Evolutionary conservation across 2,113 vertebrate species (phyloP), one percentile per base, ranked within the genome.

Genomic region (Entosphenus tridentatus): DNA sequence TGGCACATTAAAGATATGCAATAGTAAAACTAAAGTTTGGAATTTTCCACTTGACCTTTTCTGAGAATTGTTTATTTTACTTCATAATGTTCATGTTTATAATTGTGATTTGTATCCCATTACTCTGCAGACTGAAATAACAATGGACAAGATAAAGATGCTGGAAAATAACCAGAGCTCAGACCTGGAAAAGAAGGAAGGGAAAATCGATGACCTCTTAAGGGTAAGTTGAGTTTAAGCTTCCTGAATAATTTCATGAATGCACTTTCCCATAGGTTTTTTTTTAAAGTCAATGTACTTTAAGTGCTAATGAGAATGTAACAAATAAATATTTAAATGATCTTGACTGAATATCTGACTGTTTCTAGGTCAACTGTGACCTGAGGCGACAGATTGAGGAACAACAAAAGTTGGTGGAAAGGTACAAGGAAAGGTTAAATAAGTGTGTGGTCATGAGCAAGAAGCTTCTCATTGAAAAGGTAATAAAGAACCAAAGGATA

Each of bases 361-460:
- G 39, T 39, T 39, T 39, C 14, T 72, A 98, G 92, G 86, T 86
- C 65, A 98, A 98, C 78, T 98, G 93, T 73, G 92, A 98, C 76
- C 81, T 97, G 74, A 86, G 93, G 73, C 81, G 91, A 72, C 93
- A 98, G 78, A 90, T 98, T 72, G 92, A 97, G n/a, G 93, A 98
- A 72, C 92, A 98, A 76, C 92, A 98, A 71, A 89, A 89, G 79
- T 89, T 98, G 92, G 81, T 98, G 75, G 93, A 98, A 77, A 87
- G 92, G 74, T 97, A 93, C 78, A 98, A 98, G 77, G 93, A 98
- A 76, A 83, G 93, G 71, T 82, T 98, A 76, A 98, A 98, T 78
- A 87, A 95, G 77, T 98, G 93, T 78, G 93, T 98, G 75, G 95
- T 89, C 0, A 98, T 98, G 93, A 97, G 92, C 78, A 98, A 98